Evolutionary conservation across 2,113 vertebrate species (phyloP).

Genomic region (Peromyscus leucopus): DNA sequence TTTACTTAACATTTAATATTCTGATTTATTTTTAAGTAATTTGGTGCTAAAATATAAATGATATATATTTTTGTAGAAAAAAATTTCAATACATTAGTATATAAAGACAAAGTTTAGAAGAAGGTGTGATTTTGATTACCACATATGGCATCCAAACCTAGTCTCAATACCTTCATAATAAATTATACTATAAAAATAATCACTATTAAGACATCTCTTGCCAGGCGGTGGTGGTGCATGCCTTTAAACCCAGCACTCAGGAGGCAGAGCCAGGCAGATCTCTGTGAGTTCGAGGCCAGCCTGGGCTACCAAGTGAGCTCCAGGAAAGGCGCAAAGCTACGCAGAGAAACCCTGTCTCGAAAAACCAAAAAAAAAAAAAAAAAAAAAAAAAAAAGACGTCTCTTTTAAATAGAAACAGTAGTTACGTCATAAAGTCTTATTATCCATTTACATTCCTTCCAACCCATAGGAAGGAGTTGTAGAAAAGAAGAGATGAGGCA

Average conservation of each 20-base stretch:
- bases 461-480: neutral
- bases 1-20: neutral
- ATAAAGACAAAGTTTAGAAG: neutral
- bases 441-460: neutral
- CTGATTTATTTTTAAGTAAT: conserved; percentile 11
- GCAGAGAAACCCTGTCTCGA: too few species aligned
- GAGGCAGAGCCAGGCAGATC: too few species aligned
- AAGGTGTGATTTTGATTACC: neutral
- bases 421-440: neutral
- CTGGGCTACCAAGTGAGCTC: too few species aligned
- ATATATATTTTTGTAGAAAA: neutral
- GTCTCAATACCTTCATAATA: neutral
- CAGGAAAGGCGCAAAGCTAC: too few species aligned
- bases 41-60: conserved; percentile 12
- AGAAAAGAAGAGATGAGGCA: neutral
- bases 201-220: neutral
- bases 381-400: too few species aligned
- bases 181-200: conserved; percentile 30
- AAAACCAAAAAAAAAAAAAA: too few species aligned
- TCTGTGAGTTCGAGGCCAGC: too few species aligned
- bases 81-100: neutral
- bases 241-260: too few species aligned
- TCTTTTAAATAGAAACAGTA: neutral
- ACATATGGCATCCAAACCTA: neutral
- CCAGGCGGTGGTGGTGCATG: too few species aligned